These are phyloP conservation scores for Hydrotaea diabolus DNA, from an alignment of 2,888 invertebrate species.

Conservation along the genomic window DNA sequence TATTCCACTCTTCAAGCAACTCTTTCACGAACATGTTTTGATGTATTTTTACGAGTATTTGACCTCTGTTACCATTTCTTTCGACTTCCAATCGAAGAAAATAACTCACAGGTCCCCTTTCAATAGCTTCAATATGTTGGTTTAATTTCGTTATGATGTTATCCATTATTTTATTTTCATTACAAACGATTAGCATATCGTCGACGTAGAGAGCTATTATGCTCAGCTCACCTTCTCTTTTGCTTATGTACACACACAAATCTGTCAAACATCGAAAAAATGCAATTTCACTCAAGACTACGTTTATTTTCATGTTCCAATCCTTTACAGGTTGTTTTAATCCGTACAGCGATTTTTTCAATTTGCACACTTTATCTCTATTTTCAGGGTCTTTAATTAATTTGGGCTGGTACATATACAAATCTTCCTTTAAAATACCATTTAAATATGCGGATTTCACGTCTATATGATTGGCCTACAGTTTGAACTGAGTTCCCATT, in stretches of 20 bases:
- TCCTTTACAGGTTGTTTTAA: slow-evolving; percentile 55
- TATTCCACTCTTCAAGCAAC: no score
- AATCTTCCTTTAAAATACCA: neutral
- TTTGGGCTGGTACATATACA: slow-evolving; percentile 51
- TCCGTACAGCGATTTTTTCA: no score
- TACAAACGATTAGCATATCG: no score
- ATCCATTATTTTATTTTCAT: neutral
- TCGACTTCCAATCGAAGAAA: slow-evolving; percentile 45
- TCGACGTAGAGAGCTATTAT: no score
- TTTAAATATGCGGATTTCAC: neutral
- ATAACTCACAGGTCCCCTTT: slow-evolving; percentile 17
- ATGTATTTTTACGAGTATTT: slow-evolving; percentile 41
- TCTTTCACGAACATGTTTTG: slow-evolving; percentile 30
- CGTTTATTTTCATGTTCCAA: slow-evolving; percentile 50
- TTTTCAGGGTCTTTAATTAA: slow-evolving; percentile 42
- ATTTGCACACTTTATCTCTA: no score
- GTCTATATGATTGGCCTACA: slow-evolving; percentile 60
- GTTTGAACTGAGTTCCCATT: slow-evolving; percentile 46
- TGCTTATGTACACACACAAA: slow-evolving; percentile 51
- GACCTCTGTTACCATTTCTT: slow-evolving; percentile 24
- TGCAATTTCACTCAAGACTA: slow-evolving; percentile 31
- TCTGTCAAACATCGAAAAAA: slow-evolving; percentile 48
- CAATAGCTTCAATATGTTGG: slow-evolving; percentile 20
- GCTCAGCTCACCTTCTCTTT: no score
- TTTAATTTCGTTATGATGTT: slow-evolving; percentile 24